Base-by-base conservation (phyloP, 92 coral and sea anemone species). In the Actinernus sp. region DNA sequence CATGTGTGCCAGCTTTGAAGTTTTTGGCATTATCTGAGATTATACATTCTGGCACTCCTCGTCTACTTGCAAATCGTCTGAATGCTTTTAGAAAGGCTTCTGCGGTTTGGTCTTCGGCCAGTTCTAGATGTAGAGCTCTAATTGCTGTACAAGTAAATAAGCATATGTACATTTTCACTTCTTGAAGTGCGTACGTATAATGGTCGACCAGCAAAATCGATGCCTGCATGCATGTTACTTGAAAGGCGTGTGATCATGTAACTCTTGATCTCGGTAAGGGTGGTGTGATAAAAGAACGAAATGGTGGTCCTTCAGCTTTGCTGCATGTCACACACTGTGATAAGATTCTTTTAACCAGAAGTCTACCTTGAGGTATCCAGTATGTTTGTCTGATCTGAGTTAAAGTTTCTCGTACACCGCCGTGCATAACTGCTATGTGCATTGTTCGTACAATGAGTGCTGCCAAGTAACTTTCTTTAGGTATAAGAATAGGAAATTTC, bases 181-280 rank as follows among this genome's bases (percentile, higher is more conserved):
- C 28, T 54, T 30, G 23, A 46, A 36, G 56, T 22, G 13, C 62
- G 49, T 12, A 60, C 54, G 39, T 46, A 68, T 1, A 61, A 27
- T 29, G 86, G 79, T n/a, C n/a, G n/a, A 0, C 74, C 86, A 10
- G 86, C 74, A 39, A 60, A 79, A 33, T 79, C 74, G 51, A 82
- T 29, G 13, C 88, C 88, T 14, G 78, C n/a, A n/a, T n/a, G n/a
- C n/a, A n/a, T n/a, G n/a, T n/a, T n/a, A n/a, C n/a, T n/a, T n/a
- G n/a, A n/a, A n/a, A n/a, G n/a, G n/a, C n/a, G n/a, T n/a, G n/a
- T n/a, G n/a, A n/a, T n/a, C n/a, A n/a, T n/a, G n/a, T n/a, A n/a
- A n/a, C n/a, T 73, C 74, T 34, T 33, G 63, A 33, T 31, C 59
- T 44, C 9, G 83, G 89, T 58, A 74, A 21, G 13, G 83, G 73